A percentile compares a stretch with the other conserved stretches of the same genome.
Evolutionary conservation across 1,140 invertebrate genomes (phyloP).

Genomic region (Cyphomyrmex costatus): DNA sequence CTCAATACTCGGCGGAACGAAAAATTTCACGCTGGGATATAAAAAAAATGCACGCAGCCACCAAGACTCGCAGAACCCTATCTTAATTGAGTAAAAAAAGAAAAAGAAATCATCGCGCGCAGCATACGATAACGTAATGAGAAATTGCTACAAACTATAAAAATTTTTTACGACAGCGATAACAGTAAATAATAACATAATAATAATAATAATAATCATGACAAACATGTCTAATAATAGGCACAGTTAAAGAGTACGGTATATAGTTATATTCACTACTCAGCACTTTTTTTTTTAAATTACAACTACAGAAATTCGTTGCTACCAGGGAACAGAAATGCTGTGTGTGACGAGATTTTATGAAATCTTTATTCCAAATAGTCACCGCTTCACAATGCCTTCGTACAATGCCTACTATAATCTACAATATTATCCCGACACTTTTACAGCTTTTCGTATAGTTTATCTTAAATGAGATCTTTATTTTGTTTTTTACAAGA

Average conservation of each 20-base stretch:
- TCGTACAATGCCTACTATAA: constrained; percentile 79
- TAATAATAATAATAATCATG: constrained; percentile 64
- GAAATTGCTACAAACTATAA: constrained; percentile 78
- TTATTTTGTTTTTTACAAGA: constrained; percentile 55
- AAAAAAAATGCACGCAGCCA: constrained; percentile 62
- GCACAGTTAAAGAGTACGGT: constrained; percentile 84
- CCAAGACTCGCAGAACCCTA: constrained; percentile 36
- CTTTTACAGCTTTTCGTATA: constrained; percentile 62
- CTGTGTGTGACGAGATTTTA: constrained; percentile 75
- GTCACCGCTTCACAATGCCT: constrained; percentile 79
- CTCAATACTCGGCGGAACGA: constrained; percentile 61
- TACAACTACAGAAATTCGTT: constrained; percentile 80
- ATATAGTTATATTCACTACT: constrained; percentile 78
- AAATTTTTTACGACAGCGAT: constrained; percentile 70
- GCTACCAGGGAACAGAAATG: constrained; percentile 84
- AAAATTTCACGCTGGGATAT: constrained; percentile 67
- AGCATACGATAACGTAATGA: constrained; percentile 65
- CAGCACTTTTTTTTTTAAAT: constrained; percentile 75
- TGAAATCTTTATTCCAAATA: constrained; percentile 80
- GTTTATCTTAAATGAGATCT: constrained; percentile 60
- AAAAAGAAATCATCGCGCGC: constrained; percentile 70
- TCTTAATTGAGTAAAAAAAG: constrained; percentile 68
- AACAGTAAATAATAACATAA: constrained; percentile 78
- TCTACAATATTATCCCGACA: constrained; percentile 66
- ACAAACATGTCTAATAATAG: constrained; percentile 83